A percentile compares a stretch with the other conserved stretches of the same genome.
Conservation (phyloP, 2,888 invertebrate genomes). For the Troides oblongomaculatus region DNA sequence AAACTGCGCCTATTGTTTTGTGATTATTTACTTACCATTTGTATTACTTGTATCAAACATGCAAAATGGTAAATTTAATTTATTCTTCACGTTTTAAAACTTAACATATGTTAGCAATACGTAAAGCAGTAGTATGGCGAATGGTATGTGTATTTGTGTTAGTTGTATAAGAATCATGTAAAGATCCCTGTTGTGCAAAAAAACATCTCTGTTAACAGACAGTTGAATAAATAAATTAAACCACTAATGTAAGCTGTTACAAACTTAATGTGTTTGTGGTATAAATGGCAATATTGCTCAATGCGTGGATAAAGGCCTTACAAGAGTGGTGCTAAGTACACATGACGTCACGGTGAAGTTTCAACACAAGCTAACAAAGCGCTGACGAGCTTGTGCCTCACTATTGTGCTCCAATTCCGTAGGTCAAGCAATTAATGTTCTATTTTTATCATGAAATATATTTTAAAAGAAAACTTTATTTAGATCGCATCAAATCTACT, state of each 20-base stretch:
- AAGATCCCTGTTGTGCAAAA: too few species aligned
- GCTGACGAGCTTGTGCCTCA: constrained; percentile 42
- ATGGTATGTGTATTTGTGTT: too few species aligned
- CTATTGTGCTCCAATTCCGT: constrained; percentile 61
- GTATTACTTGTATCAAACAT: too few species aligned
- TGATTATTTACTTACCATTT: not conserved
- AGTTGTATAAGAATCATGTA: too few species aligned
- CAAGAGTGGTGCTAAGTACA: constrained; percentile 29
- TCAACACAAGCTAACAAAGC: constrained; percentile 68
- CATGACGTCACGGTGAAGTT: constrained; percentile 63
- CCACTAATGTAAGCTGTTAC: not conserved
- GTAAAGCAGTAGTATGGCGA: too few species aligned
- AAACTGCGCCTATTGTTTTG: constrained; percentile 7
- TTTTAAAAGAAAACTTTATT: not conserved
- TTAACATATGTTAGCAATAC: too few species aligned
- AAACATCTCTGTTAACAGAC: too few species aligned
- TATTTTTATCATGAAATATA: constrained; percentile 41
- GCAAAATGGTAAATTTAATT: too few species aligned
- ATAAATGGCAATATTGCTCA: constrained; percentile 37
- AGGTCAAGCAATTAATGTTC: constrained; percentile 51
- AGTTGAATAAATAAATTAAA: too few species aligned
- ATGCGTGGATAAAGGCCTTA: constrained; percentile 32
- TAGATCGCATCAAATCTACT: too few species aligned
- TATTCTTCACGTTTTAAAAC: too few species aligned
- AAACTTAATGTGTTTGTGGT: constrained; percentile 18